Conservation (phyloP, 2,888 invertebrate genomes). For the Hedya salicella region DNA sequence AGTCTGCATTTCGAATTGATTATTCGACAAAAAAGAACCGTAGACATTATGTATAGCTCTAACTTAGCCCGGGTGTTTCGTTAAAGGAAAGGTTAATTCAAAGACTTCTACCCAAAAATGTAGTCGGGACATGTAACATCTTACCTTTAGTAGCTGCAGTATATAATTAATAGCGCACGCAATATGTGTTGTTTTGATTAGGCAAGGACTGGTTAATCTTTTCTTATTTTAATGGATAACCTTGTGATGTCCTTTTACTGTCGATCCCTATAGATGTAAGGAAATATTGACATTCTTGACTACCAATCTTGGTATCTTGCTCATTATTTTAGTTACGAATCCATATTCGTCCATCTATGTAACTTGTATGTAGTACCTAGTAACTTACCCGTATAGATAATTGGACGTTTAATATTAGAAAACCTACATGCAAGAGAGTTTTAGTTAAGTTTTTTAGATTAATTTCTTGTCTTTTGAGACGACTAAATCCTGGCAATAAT, state of each 20-base stretch:
- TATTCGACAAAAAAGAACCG: constrained; percentile 24
- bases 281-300: background rate
- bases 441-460: no score
- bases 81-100: constrained; percentile 8
- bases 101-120: background rate
- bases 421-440: no score
- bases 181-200: background rate
- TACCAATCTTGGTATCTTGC: no score
- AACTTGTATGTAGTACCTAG: no score
- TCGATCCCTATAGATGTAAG: background rate
- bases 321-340: no score
- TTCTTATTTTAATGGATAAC: background rate
- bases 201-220: background rate
- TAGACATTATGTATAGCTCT: background rate
- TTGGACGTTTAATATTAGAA: no score
- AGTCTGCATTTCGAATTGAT: constrained; percentile 31
- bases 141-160: background rate
- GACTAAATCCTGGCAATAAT: no score
- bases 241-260: background rate
- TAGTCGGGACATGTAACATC: background rate
- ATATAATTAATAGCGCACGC: background rate
- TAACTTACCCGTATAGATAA: no score
- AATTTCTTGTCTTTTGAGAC: no score
- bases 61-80: constrained; percentile 7
- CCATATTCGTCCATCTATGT: no score